phyloP scores from a whole-genome alignment of 2,888 invertebrate species.

The Lampropteryx suffumata region DNA sequence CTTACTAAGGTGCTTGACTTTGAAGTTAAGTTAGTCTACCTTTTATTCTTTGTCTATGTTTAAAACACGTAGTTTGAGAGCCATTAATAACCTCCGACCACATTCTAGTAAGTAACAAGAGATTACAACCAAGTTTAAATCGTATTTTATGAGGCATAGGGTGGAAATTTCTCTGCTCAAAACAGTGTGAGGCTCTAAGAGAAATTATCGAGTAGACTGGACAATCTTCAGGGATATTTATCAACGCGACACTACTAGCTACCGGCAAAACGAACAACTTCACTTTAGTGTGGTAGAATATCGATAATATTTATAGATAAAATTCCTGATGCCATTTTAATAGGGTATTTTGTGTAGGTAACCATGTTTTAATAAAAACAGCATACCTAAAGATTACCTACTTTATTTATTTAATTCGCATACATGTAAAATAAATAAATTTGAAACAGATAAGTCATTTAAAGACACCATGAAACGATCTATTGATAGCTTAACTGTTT shows the following conservation, averaged over 20 bases:
- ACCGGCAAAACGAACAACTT: slow-evolving; percentile 79
- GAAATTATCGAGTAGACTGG: slow-evolving; percentile 76
- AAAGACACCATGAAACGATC: too few relatives aligned
- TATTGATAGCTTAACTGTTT: too few relatives aligned
- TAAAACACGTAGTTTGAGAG: slow-evolving; percentile 73
- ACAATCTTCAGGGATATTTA: slow-evolving; percentile 82
- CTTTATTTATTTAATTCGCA: too few relatives aligned
- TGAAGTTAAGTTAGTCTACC: too few relatives aligned
- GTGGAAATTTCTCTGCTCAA: slow-evolving; percentile 38
- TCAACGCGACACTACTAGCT: slow-evolving; percentile 80
- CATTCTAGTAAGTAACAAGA: slow-evolving; percentile 39
- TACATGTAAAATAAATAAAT: too few relatives aligned
- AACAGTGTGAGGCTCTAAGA: slow-evolving; percentile 64
- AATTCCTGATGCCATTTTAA: slow-evolving; percentile 5
- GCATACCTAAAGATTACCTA: too few relatives aligned
- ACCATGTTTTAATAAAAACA: too few relatives aligned
- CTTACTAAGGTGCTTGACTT: too few relatives aligned
- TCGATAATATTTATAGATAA: slow-evolving; percentile 31
- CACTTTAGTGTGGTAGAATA: slow-evolving; percentile 61
- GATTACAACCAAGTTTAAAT: slow-evolving; percentile 34
- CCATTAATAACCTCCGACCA: slow-evolving; percentile 72
- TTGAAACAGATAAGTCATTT: too few relatives aligned
- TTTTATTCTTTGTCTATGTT: too few relatives aligned
- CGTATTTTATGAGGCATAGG: slow-evolving; percentile 37
- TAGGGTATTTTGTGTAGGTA: too few relatives aligned